Conservation (phyloP, 2,113 vertebrate genomes). For the Lucifuga dentata region DNA sequence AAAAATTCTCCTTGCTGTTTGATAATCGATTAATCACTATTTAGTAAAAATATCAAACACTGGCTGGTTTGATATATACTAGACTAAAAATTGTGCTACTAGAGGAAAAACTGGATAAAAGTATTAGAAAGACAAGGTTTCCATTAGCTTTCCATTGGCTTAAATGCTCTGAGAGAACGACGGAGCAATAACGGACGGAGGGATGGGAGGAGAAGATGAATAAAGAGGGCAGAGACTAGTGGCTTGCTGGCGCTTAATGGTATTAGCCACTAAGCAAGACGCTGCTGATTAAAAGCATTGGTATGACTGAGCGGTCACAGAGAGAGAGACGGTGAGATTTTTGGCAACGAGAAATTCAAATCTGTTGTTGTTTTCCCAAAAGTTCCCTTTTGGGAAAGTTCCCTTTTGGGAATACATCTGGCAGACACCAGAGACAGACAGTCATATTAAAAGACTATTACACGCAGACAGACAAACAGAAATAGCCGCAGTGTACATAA, state of each 20-base stretch:
- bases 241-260: slow-evolving; percentile 28
- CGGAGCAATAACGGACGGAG: background rate
- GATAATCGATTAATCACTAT: no score
- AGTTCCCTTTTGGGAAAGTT: no score
- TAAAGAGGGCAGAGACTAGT: slow-evolving; percentile 21
- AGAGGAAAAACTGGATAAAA: no score
- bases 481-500: slow-evolving; percentile 16
- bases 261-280: slow-evolving; percentile 29
- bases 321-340: no score
- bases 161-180: background rate
- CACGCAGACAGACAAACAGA: background rate
- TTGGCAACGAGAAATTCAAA: no score
- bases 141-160: slow-evolving; percentile 10
- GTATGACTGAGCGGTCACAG: slow-evolving; percentile 26
- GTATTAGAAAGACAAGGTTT: background rate
- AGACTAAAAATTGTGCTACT: no score
- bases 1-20: no score
- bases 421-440: slow-evolving; percentile 14
- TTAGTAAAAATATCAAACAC: no score
- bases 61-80: no score
- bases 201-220: slow-evolving; percentile 30
- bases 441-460: background rate
- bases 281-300: slow-evolving; percentile 51
- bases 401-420: slow-evolving; percentile 12
- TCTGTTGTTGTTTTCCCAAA: no score